Evolutionary conservation across 2,888 invertebrate genomes (phyloP), one percentile per base, ranked within the genome.

Genomic region (Volucella bombylans): DNA sequence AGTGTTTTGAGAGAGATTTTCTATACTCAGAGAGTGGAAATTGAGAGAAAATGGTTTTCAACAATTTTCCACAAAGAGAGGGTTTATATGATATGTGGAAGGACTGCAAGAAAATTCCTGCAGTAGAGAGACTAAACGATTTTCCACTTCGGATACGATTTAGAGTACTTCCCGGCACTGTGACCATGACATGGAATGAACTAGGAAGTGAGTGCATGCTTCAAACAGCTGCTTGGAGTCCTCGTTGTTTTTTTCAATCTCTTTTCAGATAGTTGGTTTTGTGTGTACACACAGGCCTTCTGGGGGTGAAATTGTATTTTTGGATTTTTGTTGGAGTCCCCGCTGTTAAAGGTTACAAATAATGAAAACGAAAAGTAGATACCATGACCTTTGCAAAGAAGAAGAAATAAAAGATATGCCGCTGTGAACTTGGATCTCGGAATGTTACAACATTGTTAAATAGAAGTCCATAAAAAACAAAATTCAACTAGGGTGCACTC

Each of bases 131-230:
- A 61, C 38, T 6, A 31, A 15, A 14, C 12, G 45, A 39, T 15
- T 59, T 68, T 59, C 45, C 47, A 64, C 41, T 45, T 15, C 31
- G 6, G 31, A 31, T 31, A 31, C 6, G 31, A 31, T 4, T 31
- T 31, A 6, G 31, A 41, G 9, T 18, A 49, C 50, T 78, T 78
- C 50, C 45, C 68, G 57, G 59, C 68, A 79, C 52, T 43, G 54
- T 79, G 83, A 74, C 83, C 68, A 65, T 79, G 79, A 68, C 77
- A 49, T 47, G 73, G 38, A 78, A 54, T 74, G 73, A 83, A 83
- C 74, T 38, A 67, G 67, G 71, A 77, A 78, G 82, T 72, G 72
- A 64, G 57, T 78, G 69, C 50, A 50, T 39, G 10, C 49, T 55
- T 71, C 11, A 61, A 79, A 59, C 72, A 79, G 79, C 65, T 79